A percentile compares a stretch with the other conserved stretches of the same genome.
These are phyloP conservation scores for Oreotrochilus melanogaster DNA, from an alignment of 2,113 vertebrate genomes.

Conservation along the genomic window DNA sequence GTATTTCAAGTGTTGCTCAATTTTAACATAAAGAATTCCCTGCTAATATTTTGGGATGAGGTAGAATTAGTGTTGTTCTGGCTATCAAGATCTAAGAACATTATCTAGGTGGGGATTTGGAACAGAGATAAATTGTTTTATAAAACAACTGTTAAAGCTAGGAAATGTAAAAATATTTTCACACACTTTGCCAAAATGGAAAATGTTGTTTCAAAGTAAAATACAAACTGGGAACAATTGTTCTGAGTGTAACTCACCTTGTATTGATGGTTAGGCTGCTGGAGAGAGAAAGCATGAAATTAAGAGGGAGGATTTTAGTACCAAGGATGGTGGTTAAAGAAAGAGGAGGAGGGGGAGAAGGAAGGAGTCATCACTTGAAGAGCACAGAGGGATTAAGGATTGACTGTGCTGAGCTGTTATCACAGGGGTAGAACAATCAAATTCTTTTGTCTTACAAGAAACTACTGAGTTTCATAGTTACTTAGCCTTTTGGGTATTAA, in stretches of 20 bases:
- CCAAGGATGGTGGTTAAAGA: background rate
- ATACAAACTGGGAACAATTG: background rate
- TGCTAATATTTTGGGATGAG: background rate
- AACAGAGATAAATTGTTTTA: background rate
- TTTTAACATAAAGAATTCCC: background rate
- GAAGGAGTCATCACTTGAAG: background rate
- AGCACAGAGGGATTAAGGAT: background rate
- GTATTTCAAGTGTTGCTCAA: background rate
- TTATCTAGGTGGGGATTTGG: background rate
- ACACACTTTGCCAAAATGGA: background rate
- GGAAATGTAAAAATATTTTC: background rate
- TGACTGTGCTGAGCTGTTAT: background rate
- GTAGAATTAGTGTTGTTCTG: background rate
- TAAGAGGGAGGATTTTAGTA: background rate
- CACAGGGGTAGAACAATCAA: background rate
- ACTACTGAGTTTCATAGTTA: background rate
- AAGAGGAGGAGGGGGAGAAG: background rate
- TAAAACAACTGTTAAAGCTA: background rate
- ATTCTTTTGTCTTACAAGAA: background rate
- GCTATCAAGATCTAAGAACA: background rate
- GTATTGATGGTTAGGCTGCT: background rate
- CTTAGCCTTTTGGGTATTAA: background rate
- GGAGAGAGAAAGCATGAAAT: background rate
- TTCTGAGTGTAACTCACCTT: background rate
- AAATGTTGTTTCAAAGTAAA: background rate